phyloP scores from a whole-genome alignment of 1,140 invertebrate genomes.

The Drosophila elegans region DNA sequence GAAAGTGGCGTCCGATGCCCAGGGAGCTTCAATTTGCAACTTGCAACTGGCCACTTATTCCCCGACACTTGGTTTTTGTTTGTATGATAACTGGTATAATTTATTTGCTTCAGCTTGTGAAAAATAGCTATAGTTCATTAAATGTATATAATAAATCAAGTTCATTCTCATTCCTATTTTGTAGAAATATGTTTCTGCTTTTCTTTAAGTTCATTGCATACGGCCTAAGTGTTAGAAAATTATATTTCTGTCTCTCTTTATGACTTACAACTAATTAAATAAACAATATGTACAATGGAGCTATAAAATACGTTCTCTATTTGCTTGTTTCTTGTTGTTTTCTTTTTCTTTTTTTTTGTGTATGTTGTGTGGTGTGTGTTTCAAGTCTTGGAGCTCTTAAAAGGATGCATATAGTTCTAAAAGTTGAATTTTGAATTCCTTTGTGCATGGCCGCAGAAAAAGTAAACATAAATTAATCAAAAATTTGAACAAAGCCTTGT shows the following conservation, averaged over 20 bases:
- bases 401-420: slow-evolving; percentile 38
- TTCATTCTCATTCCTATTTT: slow-evolving; percentile 57
- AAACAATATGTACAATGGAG: slow-evolving; percentile 75
- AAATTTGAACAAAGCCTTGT: slow-evolving; percentile 51
- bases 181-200: slow-evolving; percentile 39
- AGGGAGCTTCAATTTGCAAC: slow-evolving; percentile 1
- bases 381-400: slow-evolving; percentile 80
- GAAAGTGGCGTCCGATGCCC: background rate
- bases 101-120: slow-evolving; percentile 74
- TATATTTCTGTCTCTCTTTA: slow-evolving; percentile 27
- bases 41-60: background rate
- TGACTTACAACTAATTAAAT: slow-evolving; percentile 70
- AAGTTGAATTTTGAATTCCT: slow-evolving; percentile 74
- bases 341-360: slow-evolving; percentile 34
- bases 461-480: slow-evolving; percentile 31
- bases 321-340: slow-evolving; percentile 22
- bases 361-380: slow-evolving; percentile 35
- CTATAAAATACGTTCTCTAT: slow-evolving; percentile 39
- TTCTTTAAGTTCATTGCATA: slow-evolving; percentile 66
- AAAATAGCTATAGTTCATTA: slow-evolving; percentile 77
- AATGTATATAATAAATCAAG: slow-evolving; percentile 74
- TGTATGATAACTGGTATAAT: slow-evolving; percentile 71
- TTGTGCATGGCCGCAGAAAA: slow-evolving; percentile 74
- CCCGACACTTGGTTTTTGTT: slow-evolving; percentile 15
- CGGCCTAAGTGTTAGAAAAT: slow-evolving; percentile 31